These are phyloP conservation scores for Brenthis hecate DNA, from an alignment of 2,888 invertebrate species.

Conservation along the genomic window DNA sequence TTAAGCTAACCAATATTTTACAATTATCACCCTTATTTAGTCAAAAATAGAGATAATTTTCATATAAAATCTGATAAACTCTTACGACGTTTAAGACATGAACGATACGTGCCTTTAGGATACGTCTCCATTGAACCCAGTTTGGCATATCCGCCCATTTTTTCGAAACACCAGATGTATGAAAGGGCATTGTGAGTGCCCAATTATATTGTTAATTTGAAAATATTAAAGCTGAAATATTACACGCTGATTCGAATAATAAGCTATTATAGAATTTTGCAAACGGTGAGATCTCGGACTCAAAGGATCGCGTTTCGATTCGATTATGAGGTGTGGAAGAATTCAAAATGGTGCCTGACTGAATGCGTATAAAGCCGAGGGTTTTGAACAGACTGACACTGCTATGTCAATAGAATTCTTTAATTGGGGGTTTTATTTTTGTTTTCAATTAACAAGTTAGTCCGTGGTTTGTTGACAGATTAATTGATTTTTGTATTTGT, in stretches of 20 bases:
- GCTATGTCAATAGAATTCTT: slow-evolving; percentile 19
- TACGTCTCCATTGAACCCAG: slow-evolving; percentile 71
- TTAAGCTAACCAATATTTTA: slow-evolving; percentile 35
- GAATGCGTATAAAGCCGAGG: slow-evolving; percentile 1
- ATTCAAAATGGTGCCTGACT: slow-evolving; percentile 30
- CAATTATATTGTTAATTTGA: slow-evolving; percentile 82
- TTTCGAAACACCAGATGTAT: slow-evolving; percentile 76
- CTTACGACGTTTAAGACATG: slow-evolving; percentile 37
- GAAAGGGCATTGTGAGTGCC: slow-evolving; percentile 72
- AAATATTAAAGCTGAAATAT: slow-evolving; percentile 77
- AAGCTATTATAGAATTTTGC: slow-evolving; percentile 68
- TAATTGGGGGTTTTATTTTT: slow-evolving; percentile 17
- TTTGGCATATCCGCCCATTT: slow-evolving; percentile 80
- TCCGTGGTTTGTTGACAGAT: no score
- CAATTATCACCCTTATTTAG: slow-evolving; percentile 43
- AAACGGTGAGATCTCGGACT: slow-evolving; percentile 49
- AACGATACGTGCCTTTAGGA: slow-evolving; percentile 62
- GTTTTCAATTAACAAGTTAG: no score
- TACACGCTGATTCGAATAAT: slow-evolving; percentile 74
- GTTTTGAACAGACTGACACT: slow-evolving; percentile 24
- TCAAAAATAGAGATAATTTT: slow-evolving; percentile 41
- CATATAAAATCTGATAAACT: slow-evolving; percentile 14
- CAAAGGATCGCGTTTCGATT: slow-evolving; percentile 28
- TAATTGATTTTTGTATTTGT: no score
- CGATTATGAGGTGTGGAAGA: slow-evolving; percentile 35